Conservation (phyloP, 1,140 invertebrate genomes). For the Sycophila sp. region DNA sequence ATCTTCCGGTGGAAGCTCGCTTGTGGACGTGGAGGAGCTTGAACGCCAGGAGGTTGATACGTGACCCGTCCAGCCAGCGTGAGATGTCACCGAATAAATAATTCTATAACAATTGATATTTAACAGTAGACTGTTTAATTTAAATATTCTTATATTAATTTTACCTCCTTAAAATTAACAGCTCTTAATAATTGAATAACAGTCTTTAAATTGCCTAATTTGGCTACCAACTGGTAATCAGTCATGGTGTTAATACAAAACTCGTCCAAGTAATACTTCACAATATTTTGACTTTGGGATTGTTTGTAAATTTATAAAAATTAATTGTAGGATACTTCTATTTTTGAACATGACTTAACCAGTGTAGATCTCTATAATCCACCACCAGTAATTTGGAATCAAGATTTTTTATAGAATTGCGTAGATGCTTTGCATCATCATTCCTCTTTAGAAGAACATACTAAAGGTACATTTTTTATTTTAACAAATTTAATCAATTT, state of each 20-base stretch:
- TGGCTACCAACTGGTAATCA: slow-evolving; percentile 73
- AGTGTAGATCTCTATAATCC: slow-evolving; percentile 63
- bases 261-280: slow-evolving; percentile 56
- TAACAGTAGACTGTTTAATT: too few relatives aligned
- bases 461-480: slow-evolving; percentile 53
- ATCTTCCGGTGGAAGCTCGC: not conserved
- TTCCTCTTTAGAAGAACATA: slow-evolving; percentile 66
- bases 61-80: slow-evolving; percentile 92
- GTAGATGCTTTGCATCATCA: slow-evolving; percentile 70
- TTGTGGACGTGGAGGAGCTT: slow-evolving; percentile 49
- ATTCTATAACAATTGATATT: too few relatives aligned
- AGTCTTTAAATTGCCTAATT: slow-evolving; percentile 85
- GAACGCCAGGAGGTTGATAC: slow-evolving; percentile 81
- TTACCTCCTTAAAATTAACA: slow-evolving; percentile 89
- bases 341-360: slow-evolving; percentile 71
- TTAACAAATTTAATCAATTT: slow-evolving; percentile 16
- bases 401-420: slow-evolving; percentile 69
- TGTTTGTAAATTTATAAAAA: slow-evolving; percentile 57
- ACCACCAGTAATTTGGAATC: slow-evolving; percentile 66
- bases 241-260: slow-evolving; percentile 58
- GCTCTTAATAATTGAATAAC: slow-evolving; percentile 85
- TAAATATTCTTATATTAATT: too few relatives aligned
- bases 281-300: slow-evolving; percentile 65
- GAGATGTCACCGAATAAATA: slow-evolving; percentile 78
- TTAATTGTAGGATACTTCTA: slow-evolving; percentile 66